Evolutionary conservation across 2,113 vertebrate genomes (phyloP).

Genomic region (Pipa parva): DNA sequence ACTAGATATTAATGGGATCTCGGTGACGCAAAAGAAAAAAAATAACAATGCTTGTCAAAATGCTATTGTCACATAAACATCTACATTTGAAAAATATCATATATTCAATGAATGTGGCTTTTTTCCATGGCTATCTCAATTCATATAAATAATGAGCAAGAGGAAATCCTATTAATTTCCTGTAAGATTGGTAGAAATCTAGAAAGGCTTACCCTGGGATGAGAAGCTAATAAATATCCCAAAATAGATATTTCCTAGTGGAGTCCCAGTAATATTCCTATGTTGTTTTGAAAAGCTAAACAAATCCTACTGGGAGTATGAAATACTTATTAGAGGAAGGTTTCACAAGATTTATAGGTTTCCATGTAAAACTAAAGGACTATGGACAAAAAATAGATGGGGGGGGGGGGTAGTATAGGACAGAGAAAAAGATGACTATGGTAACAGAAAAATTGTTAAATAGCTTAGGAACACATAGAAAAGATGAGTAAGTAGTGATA

Average conservation of each 20-base stretch:
- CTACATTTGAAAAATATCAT: constrained; percentile 11
- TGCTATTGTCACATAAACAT: constrained; percentile 10
- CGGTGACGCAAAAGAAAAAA: too few relatives aligned
- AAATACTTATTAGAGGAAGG: constrained; percentile 1
- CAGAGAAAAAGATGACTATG: too few relatives aligned
- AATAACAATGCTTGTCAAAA: too few relatives aligned
- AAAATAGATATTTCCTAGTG: constrained; percentile 36
- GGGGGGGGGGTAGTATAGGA: too few relatives aligned
- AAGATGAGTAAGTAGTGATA: too few relatives aligned
- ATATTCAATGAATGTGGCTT: constrained; percentile 22
- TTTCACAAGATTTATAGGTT: constrained; percentile 19
- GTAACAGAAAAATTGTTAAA: too few relatives aligned
- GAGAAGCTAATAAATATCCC: constrained; percentile 38
- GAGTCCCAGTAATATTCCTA: constrained; percentile 27
- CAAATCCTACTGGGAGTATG: constrained; percentile 24
- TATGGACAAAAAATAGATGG: too few relatives aligned
- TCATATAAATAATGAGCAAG: constrained; percentile 31
- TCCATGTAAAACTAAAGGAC: not conserved
- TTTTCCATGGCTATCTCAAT: constrained; percentile 15
- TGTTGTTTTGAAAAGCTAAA: constrained; percentile 29
- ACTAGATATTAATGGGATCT: too few relatives aligned
- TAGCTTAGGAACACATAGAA: too few relatives aligned
- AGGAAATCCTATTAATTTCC: constrained; percentile 42
- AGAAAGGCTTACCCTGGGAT: constrained; percentile 34
- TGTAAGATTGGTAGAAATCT: constrained; percentile 37